Percentiles rank a stretch among this genome's conserved stretches.
phyloP scores from a whole-genome alignment of 2,888 invertebrate species.

The Theretra japonica region DNA sequence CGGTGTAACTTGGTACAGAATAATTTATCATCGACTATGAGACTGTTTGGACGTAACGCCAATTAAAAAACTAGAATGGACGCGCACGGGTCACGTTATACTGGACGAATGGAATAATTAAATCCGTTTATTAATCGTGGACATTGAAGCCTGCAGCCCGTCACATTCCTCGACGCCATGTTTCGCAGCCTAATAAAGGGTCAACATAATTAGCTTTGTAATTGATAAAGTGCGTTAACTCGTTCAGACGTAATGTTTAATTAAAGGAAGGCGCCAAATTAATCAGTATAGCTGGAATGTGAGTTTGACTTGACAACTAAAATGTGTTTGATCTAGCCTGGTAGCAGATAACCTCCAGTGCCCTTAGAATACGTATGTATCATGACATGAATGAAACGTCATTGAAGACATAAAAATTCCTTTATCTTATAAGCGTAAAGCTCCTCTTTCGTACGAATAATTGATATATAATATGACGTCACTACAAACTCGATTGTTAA shows the following conservation, averaged over 20 bases:
- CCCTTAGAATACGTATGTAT: not conserved
- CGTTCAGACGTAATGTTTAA: slow-evolving; percentile 36
- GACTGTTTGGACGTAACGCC: not conserved
- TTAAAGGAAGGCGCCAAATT: slow-evolving; percentile 39
- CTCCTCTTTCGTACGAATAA: too few species aligned
- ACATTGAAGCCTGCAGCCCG: slow-evolving; percentile 50
- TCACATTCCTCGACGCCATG: slow-evolving; percentile 61
- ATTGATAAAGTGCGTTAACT: slow-evolving; percentile 44
- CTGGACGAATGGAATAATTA: slow-evolving; percentile 4
- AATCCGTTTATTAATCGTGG: slow-evolving; percentile 35
- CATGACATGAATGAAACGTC: not conserved
- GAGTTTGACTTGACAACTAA: not conserved
- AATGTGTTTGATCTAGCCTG: not conserved
- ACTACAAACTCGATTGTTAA: too few species aligned
- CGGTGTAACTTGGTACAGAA: not conserved
- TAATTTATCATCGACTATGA: slow-evolving; percentile 11
- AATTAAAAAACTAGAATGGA: slow-evolving; percentile 20
- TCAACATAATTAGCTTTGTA: slow-evolving; percentile 58
- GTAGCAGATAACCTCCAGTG: not conserved
- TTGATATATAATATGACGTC: too few species aligned
- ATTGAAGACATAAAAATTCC: too few species aligned
- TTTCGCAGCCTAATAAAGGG: slow-evolving; percentile 64
- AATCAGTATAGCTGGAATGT: slow-evolving; percentile 35
- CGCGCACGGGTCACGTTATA: not conserved
- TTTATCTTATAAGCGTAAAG: too few species aligned